Percentiles rank a stretch among this genome's conserved stretches.
These are phyloP conservation scores for Eucriotettix oculatus DNA, from an alignment of 2,888 invertebrate genomes.

Conservation along the genomic window DNA sequence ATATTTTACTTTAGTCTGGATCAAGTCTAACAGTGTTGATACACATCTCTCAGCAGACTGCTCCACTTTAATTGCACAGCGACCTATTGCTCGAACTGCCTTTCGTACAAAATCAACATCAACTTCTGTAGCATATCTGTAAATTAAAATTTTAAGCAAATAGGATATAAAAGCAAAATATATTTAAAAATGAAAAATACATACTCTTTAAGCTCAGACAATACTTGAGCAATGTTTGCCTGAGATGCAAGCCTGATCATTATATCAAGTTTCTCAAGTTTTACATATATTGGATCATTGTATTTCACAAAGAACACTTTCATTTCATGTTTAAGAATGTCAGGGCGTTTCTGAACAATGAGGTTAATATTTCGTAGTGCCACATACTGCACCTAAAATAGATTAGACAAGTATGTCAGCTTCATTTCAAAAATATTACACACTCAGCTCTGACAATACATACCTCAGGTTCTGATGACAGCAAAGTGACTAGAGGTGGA, in stretches of 20 bases:
- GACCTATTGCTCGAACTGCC: constrained; percentile 93
- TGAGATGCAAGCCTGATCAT: constrained; percentile 98
- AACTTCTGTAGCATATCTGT: constrained; percentile 84
- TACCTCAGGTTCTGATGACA: constrained; percentile 90
- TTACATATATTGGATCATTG: constrained; percentile 99
- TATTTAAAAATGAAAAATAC: background rate
- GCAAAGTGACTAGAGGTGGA: constrained; percentile 92
- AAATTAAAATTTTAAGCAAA: constrained; percentile 1
- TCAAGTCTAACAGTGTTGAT: constrained; percentile 88
- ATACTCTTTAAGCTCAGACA: constrained; percentile 91
- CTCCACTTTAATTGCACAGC: constrained; percentile 97
- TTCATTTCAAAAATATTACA: background rate
- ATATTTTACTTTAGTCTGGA: constrained; percentile 79
- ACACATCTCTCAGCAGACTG: constrained; percentile 97
- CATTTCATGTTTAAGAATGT: constrained; percentile 98
- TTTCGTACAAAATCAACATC: constrained; percentile 99
- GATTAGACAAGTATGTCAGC: background rate
- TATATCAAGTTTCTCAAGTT: constrained; percentile 94
- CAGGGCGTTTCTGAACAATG: constrained; percentile 96
- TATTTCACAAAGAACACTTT: constrained; percentile 99
- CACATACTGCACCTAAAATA: constrained; percentile 78
- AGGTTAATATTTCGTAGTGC: constrained; percentile 96
- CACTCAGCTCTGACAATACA: background rate
- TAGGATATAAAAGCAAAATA: background rate
- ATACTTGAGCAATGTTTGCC: constrained; percentile 92